These are phyloP conservation scores for Odontophorus gujanensis DNA, from an alignment of 2,113 vertebrate genomes.

Conservation along the genomic window DNA sequence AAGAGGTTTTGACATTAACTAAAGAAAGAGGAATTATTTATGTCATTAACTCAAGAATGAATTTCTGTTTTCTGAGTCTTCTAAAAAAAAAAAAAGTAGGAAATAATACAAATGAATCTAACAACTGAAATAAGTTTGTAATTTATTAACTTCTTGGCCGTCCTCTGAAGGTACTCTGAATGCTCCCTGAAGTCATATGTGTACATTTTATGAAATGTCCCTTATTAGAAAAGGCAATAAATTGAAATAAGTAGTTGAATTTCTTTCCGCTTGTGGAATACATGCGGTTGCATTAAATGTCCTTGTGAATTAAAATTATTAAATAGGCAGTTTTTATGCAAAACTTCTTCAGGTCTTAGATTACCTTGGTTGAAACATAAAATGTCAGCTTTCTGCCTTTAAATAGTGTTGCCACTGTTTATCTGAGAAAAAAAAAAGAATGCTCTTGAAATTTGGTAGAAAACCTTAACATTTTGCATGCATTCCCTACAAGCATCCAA, in stretches of 20 bases:
- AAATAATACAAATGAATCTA: neutral
- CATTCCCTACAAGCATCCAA: neutral
- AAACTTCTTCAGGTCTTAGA: neutral
- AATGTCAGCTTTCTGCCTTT: neutral
- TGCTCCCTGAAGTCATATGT: neutral
- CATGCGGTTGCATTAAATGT: neutral
- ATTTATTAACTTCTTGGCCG: neutral
- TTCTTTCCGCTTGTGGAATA: neutral
- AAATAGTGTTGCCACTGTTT: neutral
- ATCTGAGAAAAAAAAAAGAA: neutral
- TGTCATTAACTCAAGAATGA: neutral
- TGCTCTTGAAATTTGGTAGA: neutral
- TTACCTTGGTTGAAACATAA: neutral
- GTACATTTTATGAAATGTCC: neutral
- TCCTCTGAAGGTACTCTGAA: neutral
- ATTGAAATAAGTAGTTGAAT: neutral
- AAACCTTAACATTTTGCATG: neutral
- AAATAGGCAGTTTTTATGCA: neutral
- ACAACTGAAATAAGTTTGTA: neutral
- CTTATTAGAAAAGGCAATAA: neutral
- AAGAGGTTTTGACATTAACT: neutral
- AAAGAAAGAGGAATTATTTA: neutral
- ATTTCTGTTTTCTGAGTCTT: neutral
- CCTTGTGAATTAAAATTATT: neutral
- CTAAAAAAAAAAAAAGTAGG: neutral